Evolutionary conservation across 2,797 vertebrate species (phyloP).

Genomic region (Artibeus lituratus): DNA sequence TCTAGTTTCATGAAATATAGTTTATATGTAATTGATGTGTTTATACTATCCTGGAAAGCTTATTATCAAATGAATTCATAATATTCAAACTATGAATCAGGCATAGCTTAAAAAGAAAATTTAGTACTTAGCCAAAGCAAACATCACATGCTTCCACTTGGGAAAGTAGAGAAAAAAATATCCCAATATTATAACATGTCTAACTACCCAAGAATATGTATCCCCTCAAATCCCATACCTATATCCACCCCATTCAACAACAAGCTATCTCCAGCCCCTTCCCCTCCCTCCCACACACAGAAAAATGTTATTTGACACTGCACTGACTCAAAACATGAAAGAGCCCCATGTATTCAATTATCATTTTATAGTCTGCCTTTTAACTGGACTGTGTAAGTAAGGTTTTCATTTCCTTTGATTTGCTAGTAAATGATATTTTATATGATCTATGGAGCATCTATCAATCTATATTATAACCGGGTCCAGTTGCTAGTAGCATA

Average conservation of each 20-base stretch:
- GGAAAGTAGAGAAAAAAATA: neutral
- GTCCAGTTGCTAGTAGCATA: neutral
- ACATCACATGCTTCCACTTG: neutral
- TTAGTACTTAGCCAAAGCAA: neutral
- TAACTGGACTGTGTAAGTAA: neutral
- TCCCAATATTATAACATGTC: neutral
- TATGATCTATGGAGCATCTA: neutral
- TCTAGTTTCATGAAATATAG: neutral
- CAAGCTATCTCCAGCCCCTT: neutral
- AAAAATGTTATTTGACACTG: neutral
- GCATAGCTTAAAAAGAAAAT: neutral
- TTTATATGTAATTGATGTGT: neutral
- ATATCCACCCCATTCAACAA: neutral
- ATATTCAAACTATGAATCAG: neutral
- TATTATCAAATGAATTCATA: neutral
- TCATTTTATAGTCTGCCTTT: slow-evolving; percentile 30
- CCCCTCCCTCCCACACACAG: neutral
- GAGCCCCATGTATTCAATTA: neutral
- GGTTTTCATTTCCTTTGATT: slow-evolving; percentile 28
- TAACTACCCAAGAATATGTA: neutral
- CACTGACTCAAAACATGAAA: slow-evolving; percentile 25
- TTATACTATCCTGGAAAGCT: neutral
- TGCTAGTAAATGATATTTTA: slow-evolving; percentile 12
- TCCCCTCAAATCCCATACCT: neutral
- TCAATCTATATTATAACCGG: neutral